phyloP scores from a whole-genome alignment of 1,140 invertebrate genomes.

The Ips nitidus region DNA sequence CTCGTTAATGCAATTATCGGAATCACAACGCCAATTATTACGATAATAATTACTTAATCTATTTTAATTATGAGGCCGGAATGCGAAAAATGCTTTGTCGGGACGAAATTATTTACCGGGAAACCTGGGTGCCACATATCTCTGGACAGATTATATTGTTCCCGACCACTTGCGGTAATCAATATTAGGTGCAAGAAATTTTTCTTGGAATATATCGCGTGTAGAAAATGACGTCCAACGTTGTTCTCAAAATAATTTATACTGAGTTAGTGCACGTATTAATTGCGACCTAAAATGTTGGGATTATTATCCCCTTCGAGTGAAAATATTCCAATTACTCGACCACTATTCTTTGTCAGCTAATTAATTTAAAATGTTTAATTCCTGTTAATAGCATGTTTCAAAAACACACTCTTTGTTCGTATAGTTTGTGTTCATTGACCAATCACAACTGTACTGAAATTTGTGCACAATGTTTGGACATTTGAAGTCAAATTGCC shows the following conservation, averaged over 20 bases:
- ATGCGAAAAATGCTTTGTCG: constrained; percentile 29
- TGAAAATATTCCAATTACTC: no score
- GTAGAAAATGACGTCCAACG: constrained; percentile 18
- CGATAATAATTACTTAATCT: constrained; percentile 31
- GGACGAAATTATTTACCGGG: constrained; percentile 23
- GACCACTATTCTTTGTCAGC: no score
- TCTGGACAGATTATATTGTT: constrained; percentile 11
- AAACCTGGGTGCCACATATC: constrained; percentile 16
- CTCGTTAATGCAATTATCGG: constrained; percentile 31
- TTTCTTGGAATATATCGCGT: constrained; percentile 25
- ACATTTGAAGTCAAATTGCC: no score
- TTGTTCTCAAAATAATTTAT: constrained; percentile 19
- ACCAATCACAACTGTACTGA: no score
- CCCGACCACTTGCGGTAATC: constrained; percentile 13
- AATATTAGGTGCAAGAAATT: constrained; percentile 28
- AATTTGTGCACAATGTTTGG: no score
- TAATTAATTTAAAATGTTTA: no score
- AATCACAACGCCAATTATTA: constrained; percentile 32
- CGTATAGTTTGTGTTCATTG: no score
- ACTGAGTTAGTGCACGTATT: constrained; percentile 4
- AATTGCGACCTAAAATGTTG: not conserved
- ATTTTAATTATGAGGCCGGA: constrained; percentile 29
- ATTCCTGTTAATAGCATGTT: no score
- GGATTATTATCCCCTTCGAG: no score
- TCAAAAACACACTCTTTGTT: no score